Evolutionary conservation across 1,140 invertebrate species (phyloP).

Genomic region (Danaus plexippus): DNA sequence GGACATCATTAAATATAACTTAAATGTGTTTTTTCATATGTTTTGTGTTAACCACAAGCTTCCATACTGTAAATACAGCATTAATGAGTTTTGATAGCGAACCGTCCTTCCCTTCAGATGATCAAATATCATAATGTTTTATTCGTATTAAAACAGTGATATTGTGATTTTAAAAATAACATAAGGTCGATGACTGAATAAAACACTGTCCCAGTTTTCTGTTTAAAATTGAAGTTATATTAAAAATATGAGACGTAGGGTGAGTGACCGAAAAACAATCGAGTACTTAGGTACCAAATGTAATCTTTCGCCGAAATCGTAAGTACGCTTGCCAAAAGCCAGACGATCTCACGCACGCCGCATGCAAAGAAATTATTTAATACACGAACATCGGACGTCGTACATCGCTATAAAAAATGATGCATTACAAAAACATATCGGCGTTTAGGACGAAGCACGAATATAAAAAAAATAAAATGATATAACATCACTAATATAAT

Average conservation of each 20-base stretch:
- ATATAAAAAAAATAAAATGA: too few relatives aligned
- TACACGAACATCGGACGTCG: constrained; percentile 44
- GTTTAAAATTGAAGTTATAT: constrained; percentile 41
- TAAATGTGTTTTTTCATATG: too few relatives aligned
- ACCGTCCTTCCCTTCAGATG: too few relatives aligned
- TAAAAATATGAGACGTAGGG: constrained; percentile 39
- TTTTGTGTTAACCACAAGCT: too few relatives aligned
- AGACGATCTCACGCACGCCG: constrained; percentile 30
- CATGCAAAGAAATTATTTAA: constrained; percentile 42
- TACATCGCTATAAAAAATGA: constrained; percentile 56
- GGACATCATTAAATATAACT: too few relatives aligned
- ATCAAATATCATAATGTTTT: too few relatives aligned
- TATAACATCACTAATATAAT: too few relatives aligned
- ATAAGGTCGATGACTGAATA: constrained; percentile 18
- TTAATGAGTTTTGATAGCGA: too few relatives aligned
- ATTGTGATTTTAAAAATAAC: background rate
- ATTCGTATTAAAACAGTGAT: background rate
- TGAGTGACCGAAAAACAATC: constrained; percentile 66
- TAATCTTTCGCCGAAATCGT: constrained; percentile 62
- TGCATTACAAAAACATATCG: constrained; percentile 5
- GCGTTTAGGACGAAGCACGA: too few relatives aligned
- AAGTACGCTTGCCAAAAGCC: constrained; percentile 59
- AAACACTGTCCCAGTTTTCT: constrained; percentile 37
- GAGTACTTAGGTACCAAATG: constrained; percentile 62
- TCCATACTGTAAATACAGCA: too few relatives aligned